A percentile compares a stretch with the other conserved stretches of the same genome.
Evolutionary conservation across 2,113 vertebrate species (phyloP).

Genomic region (Globicephala melas): DNA sequence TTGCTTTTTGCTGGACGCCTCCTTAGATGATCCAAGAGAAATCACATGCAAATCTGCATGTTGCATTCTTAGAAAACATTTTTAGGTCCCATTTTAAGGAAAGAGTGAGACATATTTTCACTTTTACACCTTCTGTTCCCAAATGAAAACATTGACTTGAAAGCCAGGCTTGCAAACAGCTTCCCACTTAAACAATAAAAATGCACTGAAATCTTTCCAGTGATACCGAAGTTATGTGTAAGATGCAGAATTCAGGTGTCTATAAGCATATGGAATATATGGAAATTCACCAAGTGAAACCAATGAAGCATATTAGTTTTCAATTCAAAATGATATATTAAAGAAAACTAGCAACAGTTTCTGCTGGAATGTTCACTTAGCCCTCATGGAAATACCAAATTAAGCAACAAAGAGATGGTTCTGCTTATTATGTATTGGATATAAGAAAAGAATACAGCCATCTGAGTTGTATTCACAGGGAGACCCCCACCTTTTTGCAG

Average conservation of each 20-base stretch:
- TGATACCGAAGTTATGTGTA: accelerated
- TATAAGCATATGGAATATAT: neutral
- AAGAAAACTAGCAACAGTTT: neutral
- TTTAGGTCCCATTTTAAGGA: conserved; percentile 3
- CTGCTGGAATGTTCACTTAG: neutral
- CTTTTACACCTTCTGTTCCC: conserved; percentile 59
- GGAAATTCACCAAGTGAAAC: neutral
- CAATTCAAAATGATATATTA: neutral
- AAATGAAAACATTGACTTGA: conserved; percentile 48
- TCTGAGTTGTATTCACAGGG: neutral
- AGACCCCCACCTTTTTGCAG: accelerated
- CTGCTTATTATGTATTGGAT: accelerated
- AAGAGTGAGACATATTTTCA: conserved; percentile 57
- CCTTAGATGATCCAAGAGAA: neutral
- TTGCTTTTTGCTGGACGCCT: neutral
- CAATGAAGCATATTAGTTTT: accelerated
- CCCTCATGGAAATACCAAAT: neutral
- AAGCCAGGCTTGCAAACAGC: conserved; percentile 23
- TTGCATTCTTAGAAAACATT: conserved; percentile 23
- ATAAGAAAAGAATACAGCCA: accelerated
- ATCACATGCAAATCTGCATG: neutral
- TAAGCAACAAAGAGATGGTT: neutral
- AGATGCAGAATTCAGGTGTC: accelerated
- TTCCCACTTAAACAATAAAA: neutral
- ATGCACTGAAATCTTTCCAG: neutral